Conservation (phyloP, 2,113 vertebrate species). For the Scomber scombrus region DNA sequence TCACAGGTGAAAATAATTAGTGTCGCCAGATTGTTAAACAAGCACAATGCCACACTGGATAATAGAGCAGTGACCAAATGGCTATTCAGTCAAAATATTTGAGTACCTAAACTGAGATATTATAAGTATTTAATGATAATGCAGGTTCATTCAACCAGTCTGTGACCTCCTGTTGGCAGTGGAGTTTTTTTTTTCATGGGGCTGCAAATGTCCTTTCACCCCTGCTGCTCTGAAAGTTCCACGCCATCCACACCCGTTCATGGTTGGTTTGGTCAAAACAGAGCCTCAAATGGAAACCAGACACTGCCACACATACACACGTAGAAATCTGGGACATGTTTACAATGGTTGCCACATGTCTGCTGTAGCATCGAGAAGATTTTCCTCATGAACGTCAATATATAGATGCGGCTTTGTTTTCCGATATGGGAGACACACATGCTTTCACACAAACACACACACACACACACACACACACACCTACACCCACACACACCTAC, state of each 20-base stretch:
- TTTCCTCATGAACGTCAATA: slow-evolving; percentile 27
- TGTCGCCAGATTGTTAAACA: not conserved
- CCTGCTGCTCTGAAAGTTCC: slow-evolving; percentile 33
- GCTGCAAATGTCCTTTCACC: slow-evolving; percentile 33
- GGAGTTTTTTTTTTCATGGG: not conserved
- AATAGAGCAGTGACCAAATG: not conserved
- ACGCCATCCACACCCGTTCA: slow-evolving; percentile 29
- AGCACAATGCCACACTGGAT: not conserved
- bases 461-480: too few relatives aligned
- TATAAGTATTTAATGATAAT: not conserved
- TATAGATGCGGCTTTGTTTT: slow-evolving; percentile 20
- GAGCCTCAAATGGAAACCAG: slow-evolving; percentile 64
- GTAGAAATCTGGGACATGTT: slow-evolving; percentile 50
- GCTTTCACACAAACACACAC: not conserved
- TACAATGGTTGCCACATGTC: slow-evolving; percentile 33
- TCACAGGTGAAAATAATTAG: not conserved
- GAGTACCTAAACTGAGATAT: not conserved
- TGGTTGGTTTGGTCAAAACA: slow-evolving; percentile 64
- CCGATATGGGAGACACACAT: not conserved
- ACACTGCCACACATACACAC: slow-evolving; percentile 36
- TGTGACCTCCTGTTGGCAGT: slow-evolving; percentile 23
- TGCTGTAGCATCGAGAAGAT: slow-evolving; percentile 20
- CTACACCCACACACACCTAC: too few relatives aligned
- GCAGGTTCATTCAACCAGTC: not conserved
- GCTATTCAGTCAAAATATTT: not conserved